phyloP scores from a whole-genome alignment of 2,888 invertebrate species.

The Acleris literana region DNA sequence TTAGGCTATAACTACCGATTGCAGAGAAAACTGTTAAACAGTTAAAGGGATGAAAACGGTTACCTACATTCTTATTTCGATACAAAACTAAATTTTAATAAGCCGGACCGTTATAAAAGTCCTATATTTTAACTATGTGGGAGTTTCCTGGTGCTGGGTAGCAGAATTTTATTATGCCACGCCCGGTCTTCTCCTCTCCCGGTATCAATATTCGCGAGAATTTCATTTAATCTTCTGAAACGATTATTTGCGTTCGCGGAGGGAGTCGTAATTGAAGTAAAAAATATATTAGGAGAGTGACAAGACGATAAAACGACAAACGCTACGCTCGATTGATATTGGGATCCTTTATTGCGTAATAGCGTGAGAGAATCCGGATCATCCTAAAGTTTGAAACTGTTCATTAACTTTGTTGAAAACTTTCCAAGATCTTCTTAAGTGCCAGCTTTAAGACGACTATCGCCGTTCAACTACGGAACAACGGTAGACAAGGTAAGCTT shows the following conservation, averaged over 20 bases:
- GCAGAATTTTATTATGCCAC: constrained; percentile 37
- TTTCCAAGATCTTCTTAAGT: constrained; percentile 4
- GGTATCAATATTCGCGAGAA: constrained; percentile 67
- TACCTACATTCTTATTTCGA: no score
- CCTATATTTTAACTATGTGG: constrained; percentile 37
- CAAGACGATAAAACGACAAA: constrained; percentile 78
- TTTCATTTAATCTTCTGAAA: constrained; percentile 71
- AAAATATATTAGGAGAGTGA: constrained; percentile 71
- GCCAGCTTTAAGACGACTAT: not conserved
- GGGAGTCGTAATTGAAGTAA: constrained; percentile 73
- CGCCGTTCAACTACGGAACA: no score
- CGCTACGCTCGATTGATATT: constrained; percentile 74
- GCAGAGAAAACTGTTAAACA: no score
- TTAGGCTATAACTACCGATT: no score
- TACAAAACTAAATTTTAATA: constrained; percentile 34
- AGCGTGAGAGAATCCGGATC: constrained; percentile 58
- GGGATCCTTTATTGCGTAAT: constrained; percentile 71
- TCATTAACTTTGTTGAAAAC: not conserved
- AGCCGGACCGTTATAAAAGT: constrained; percentile 38
- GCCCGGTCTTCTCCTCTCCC: constrained; percentile 47
- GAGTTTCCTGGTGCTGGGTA: constrained; percentile 34
- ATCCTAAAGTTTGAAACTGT: constrained; percentile 36
- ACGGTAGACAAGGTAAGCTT: no score
- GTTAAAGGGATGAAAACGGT: no score
- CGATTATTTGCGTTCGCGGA: constrained; percentile 68